A percentile compares a stretch with the other conserved stretches of the same genome.
phyloP scores from a whole-genome alignment of 2,888 invertebrate species.

The Aproaerema taeniolella region DNA sequence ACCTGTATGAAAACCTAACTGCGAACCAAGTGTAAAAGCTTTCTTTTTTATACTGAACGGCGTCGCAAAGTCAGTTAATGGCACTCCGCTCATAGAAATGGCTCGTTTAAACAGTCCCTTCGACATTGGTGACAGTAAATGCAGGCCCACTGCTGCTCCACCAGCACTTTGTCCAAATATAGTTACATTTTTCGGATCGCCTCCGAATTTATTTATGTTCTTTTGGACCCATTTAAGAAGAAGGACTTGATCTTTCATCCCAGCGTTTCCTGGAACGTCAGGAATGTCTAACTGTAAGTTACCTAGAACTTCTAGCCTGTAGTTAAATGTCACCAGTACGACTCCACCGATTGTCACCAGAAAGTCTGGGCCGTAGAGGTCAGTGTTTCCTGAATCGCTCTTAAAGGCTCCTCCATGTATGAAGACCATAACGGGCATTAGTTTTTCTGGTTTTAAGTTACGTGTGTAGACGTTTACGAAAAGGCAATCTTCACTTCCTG shows the following conservation, averaged over 20 bases:
- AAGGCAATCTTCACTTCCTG: conserved; percentile 43
- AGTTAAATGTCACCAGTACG: conserved; percentile 39
- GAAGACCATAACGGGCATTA: conserved; percentile 43
- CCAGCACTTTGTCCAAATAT: conserved; percentile 49
- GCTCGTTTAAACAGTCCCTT: conserved; percentile 42
- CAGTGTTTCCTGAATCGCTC: conserved; percentile 37
- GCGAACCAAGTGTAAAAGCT: conserved; percentile 27
- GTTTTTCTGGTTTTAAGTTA: conserved; percentile 22
- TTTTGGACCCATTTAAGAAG: conserved; percentile 40
- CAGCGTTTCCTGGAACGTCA: conserved; percentile 78
- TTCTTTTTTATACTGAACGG: conserved; percentile 24
- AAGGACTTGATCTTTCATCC: conserved; percentile 55
- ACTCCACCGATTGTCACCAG: conserved; percentile 36
- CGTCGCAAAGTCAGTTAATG: conserved; percentile 27
- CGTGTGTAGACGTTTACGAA: conserved; percentile 44
- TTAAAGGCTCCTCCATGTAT: conserved; percentile 44
- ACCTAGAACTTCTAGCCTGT: conserved; percentile 71
- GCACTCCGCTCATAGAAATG: conserved; percentile 43
- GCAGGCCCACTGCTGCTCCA: conserved; percentile 30
- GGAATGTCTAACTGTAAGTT: conserved; percentile 71
- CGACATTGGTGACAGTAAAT: conserved; percentile 43
- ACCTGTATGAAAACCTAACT: conserved; percentile 27
- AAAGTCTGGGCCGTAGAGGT: conserved; percentile 42
- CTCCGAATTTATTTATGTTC: conserved; percentile 39
- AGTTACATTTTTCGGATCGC: conserved; percentile 37